Evolutionary conservation across 2,113 vertebrate genomes (phyloP).

Genomic region (Platysternon megacephalum): DNA sequence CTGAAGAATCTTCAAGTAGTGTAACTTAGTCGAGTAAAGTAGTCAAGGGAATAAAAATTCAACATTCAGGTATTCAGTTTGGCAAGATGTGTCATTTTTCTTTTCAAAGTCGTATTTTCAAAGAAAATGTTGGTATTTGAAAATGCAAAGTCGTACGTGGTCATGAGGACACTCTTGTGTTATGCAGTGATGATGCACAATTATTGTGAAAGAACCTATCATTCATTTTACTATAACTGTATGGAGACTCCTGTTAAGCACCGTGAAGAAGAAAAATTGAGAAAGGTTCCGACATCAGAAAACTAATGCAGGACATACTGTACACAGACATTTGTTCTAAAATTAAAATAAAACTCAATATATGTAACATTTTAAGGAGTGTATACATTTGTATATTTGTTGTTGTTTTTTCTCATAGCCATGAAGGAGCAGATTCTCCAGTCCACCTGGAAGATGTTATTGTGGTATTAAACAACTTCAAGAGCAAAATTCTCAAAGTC

Average conservation of each 20-base stretch:
- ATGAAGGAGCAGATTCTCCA: conserved; percentile 91
- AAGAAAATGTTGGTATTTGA: not conserved
- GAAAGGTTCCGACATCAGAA: not conserved
- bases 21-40: too few relatives aligned
- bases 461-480: conserved; percentile 92
- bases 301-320: not conserved
- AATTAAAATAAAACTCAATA: not conserved
- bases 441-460: conserved; percentile 80
- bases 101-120: not conserved
- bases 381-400: not conserved
- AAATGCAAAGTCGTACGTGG: not conserved
- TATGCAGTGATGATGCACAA: not conserved
- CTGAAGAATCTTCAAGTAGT: not conserved
- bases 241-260: not conserved
- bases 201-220: not conserved
- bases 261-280: not conserved
- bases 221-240: not conserved
- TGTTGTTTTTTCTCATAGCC: conserved; percentile 76
- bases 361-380: conserved; percentile 2
- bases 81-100: not conserved
- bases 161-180: not conserved
- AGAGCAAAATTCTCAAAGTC: conserved; percentile 95
- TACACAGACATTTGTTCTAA: not conserved
- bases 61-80: not conserved
- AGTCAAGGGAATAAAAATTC: not conserved